Conservation (phyloP, 92 coral and sea anemone species). For the Plumapathes pennacea region DNA sequence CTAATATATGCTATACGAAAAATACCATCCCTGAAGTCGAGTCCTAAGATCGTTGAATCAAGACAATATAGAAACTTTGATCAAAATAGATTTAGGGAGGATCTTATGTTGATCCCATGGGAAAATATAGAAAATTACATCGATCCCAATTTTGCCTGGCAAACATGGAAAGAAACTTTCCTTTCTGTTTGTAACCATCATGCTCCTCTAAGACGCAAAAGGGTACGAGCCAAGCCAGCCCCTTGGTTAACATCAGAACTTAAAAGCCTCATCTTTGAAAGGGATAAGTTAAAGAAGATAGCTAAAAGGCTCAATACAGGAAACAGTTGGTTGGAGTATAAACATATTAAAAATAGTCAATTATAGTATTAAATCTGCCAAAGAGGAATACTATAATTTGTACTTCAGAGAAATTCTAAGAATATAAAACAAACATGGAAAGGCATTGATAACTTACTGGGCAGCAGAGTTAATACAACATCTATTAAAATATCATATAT, state of each 20-base stretch:
- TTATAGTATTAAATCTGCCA: conserved; percentile 1
- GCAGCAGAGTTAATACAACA: conserved; percentile 1
- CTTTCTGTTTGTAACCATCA: conserved; percentile 18
- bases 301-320: not conserved
- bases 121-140: conserved; percentile 10
- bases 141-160: conserved; percentile 27
- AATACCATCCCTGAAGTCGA: conserved; percentile 10
- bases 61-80: conserved; percentile 10
- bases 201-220: conserved; percentile 15
- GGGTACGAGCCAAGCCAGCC: conserved; percentile 9
- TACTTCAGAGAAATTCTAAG: conserved; percentile 12
- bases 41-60: conserved; percentile 14
- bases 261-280: conserved; percentile 4
- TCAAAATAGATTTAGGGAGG: conserved; percentile 13
- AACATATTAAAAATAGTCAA: conserved; percentile 14
- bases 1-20: conserved; percentile 13
- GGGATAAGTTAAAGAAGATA: conserved; percentile 18
- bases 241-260: conserved; percentile 14
- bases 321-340: conserved; percentile 1
- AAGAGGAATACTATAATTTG: conserved; percentile 3
- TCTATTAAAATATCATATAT: conserved; percentile 11
- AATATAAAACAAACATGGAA: conserved; percentile 32
- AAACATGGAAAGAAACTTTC: conserved; percentile 3
- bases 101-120: conserved; percentile 25
- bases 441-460: conserved; percentile 15